Evolutionary conservation across 2,888 invertebrate genomes (phyloP).

Genomic region (Euphydryas editha): DNA sequence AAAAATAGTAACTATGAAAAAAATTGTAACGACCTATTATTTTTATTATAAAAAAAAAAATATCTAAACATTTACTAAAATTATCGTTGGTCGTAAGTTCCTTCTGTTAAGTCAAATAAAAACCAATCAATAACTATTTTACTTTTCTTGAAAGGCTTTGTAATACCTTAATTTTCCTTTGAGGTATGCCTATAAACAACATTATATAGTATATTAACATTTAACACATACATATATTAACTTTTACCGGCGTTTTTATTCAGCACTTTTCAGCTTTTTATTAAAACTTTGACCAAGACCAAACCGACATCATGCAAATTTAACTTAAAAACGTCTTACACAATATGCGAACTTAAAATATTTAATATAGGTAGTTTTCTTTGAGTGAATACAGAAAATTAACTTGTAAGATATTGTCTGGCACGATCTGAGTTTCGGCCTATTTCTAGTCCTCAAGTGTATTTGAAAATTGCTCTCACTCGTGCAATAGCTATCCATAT

Average conservation of each 20-base stretch:
- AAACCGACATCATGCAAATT: background rate
- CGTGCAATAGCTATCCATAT: background rate
- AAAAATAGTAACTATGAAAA: background rate
- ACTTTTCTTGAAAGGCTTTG: no score
- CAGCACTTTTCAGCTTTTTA: no score
- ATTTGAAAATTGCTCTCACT: conserved; percentile 4
- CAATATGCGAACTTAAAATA: background rate
- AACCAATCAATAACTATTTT: no score
- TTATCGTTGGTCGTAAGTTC: no score
- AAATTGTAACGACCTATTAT: background rate
- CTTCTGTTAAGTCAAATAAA: no score
- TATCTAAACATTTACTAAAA: no score
- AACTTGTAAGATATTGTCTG: conserved; percentile 15
- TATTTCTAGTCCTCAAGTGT: conserved; percentile 8
- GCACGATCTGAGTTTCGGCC: conserved; percentile 1
- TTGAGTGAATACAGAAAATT: conserved; percentile 9
- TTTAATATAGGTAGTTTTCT: background rate
- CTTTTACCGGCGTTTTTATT: no score
- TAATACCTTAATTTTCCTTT: no score
- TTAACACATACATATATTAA: no score
- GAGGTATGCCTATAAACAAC: no score
- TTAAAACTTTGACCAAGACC: background rate
- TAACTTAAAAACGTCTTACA: background rate
- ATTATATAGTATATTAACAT: no score
- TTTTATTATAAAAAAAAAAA: no score